Evolutionary conservation across 2,888 invertebrate genomes (phyloP), one percentile per base, ranked within the genome.

Genomic region (Exephanes ischioxanthus): DNA sequence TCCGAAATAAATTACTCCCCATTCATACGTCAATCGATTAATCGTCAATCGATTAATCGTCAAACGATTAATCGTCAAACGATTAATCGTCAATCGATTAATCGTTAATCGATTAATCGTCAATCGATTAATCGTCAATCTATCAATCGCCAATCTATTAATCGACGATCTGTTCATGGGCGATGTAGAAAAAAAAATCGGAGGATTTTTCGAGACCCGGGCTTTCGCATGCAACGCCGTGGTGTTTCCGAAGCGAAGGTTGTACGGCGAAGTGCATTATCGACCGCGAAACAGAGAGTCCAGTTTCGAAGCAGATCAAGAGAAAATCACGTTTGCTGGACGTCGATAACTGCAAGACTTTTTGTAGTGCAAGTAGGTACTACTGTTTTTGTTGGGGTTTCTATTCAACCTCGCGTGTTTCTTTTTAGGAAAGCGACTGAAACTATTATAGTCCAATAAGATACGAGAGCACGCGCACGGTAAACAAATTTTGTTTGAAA

Each of bases 321-420:
- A 73, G 26, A 72, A 22, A 5, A 16, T 41, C 58, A 6, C n/a
- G 33, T 11, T 55, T 37, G 41, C 55, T 55, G 53, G 9, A n/a
- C 22, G 41, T 55, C 72, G 72, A 72, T 73, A 26, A 58, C 41
- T 4, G 7, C 41, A 61, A 61, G 45, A 58, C 6, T 58, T 58
- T 61, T 71, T 45, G 30, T 58, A 58, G 9, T 72, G 6, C 4
- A 55, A 58, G 41, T 37, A 22, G 72, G 55, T 73, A 41, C 9
- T 45, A n/a, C 61, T 41, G 45, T 45, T 41, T 45, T 45, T 58
- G 26, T 2, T 14, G 72, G 11, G 14, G 41, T 58, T 14, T 14
- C 22, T 58, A 26, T 58, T 72, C 26, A 16, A 22, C 14, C 26
- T 9, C 33, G 58, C 16, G 26, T 22, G 37, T 14, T 22, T 22